Evolutionary conservation across 1,140 invertebrate genomes (phyloP).

Genomic region (Nixonia krombeini): DNA sequence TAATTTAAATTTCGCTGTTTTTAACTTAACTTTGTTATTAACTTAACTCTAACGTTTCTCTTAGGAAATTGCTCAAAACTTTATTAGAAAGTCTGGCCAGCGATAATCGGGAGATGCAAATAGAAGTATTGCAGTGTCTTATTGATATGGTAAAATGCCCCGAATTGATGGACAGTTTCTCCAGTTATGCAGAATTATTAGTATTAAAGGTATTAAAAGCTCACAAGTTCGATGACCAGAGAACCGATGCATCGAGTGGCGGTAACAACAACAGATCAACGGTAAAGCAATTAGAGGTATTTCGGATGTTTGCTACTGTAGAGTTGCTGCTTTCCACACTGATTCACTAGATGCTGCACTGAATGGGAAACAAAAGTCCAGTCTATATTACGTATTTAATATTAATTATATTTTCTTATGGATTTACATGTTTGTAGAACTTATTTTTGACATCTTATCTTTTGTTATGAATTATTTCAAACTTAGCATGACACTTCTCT

Average conservation of each 20-base stretch:
- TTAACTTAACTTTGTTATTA: too few relatives aligned
- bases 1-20: neutral
- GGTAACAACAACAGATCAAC: constrained; percentile 67
- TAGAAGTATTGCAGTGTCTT: constrained; percentile 82
- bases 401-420: too few relatives aligned
- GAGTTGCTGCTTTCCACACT: neutral
- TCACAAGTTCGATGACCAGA: constrained; percentile 75
- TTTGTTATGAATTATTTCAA: too few relatives aligned
- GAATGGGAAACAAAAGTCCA: neutral
- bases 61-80: constrained; percentile 81
- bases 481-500: too few relatives aligned
- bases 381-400: too few relatives aligned
- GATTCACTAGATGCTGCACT: neutral
- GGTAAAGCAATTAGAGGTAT: constrained; percentile 62
- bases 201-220: constrained; percentile 89
- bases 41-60: too few relatives aligned
- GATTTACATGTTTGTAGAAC: too few relatives aligned
- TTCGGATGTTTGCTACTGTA: constrained; percentile 42
- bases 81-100: constrained; percentile 81
- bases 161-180: constrained; percentile 83
- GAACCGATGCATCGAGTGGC: constrained; percentile 44
- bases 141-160: constrained; percentile 85
- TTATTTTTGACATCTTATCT: too few relatives aligned
- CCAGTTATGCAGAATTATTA: constrained; percentile 89
- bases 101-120: constrained; percentile 78